Conservation (phyloP, 2,797 vertebrate genomes). For the Simalia tracyae region DNA sequence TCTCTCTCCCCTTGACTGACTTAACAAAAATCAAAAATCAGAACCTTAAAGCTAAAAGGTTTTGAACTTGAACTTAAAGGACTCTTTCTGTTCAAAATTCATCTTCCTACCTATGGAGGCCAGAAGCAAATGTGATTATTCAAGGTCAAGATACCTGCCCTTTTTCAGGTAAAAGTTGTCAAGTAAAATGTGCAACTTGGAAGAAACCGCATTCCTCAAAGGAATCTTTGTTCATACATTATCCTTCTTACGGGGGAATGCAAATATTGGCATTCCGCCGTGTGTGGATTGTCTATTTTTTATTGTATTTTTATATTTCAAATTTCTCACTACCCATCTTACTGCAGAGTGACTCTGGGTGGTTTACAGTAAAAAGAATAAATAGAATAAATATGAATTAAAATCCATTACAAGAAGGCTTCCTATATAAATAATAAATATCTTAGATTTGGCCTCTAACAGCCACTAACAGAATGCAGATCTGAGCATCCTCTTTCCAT, state of each 20-base stretch:
- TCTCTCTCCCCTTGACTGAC: background rate
- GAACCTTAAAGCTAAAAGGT: background rate
- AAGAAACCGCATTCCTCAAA: background rate
- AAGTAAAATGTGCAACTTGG: background rate
- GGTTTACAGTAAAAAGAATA: no score
- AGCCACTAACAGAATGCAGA: background rate
- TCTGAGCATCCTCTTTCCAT: background rate
- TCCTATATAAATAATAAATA: no score
- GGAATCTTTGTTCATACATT: background rate
- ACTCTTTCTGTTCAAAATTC: background rate
- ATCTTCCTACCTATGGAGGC: background rate
- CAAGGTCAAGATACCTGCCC: background rate
- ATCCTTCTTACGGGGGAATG: background rate
- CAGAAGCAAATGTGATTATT: background rate
- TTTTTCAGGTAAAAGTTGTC: background rate
- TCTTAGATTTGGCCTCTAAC: background rate
- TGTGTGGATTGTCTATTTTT: background rate
- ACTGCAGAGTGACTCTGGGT: no score
- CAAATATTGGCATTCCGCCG: background rate
- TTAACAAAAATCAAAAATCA: background rate
- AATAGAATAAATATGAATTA: no score
- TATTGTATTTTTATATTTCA: no score
- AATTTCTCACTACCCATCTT: background rate
- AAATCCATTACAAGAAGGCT: no score
- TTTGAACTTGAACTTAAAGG: background rate